These are phyloP conservation scores for Lissocephala sabroskyi DNA, from an alignment of 2,888 invertebrate genomes.

Conservation along the genomic window DNA sequence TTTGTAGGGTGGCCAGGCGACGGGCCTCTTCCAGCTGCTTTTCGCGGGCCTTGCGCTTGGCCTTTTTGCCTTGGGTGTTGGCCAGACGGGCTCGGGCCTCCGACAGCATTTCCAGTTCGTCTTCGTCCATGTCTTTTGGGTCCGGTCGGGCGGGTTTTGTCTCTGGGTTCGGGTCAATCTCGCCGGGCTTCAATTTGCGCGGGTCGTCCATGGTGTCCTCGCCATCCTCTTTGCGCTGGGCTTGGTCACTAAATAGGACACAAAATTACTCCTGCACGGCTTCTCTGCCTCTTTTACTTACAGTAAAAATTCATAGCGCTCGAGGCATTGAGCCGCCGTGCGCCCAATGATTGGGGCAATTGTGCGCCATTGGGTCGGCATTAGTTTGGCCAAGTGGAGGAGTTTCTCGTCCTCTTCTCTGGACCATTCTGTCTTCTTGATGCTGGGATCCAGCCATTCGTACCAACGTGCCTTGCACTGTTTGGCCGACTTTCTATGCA, in stretches of 20 bases:
- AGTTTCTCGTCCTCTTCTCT: conserved; percentile 99
- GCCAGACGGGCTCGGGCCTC: conserved; percentile 98
- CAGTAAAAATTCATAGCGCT: conserved; percentile 96
- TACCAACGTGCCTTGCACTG: conserved; percentile 99
- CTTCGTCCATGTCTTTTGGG: conserved; percentile 99
- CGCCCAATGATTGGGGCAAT: conserved; percentile 99
- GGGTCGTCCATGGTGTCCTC: conserved; percentile 95
- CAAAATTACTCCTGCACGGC: too few relatives aligned
- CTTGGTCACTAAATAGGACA: conserved; percentile 86
- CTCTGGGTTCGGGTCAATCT: conserved; percentile 99
- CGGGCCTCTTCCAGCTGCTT: conserved; percentile 99
- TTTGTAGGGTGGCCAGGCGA: conserved; percentile 95
- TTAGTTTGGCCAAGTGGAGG: conserved; percentile 96
- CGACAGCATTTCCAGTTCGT: conserved; percentile 99
- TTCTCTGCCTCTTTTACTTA: conserved; percentile 72
- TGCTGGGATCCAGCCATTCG: conserved; percentile 99
- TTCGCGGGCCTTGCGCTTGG: conserved; percentile 95
- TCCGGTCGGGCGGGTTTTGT: conserved; percentile 99
- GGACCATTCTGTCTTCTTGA: conserved; percentile 99
- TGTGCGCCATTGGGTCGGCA: conserved; percentile 99
- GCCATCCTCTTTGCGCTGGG: conserved; percentile 96
- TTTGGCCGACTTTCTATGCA: conserved; percentile 99
- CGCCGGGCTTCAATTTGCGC: conserved; percentile 97
- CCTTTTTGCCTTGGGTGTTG: conserved; percentile 96
- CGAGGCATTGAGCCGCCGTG: conserved; percentile 98